A percentile compares a stretch with the other conserved stretches of the same genome.
These are phyloP conservation scores for Drosophila gunungcola DNA, from an alignment of 1,140 invertebrate species.

Conservation along the genomic window DNA sequence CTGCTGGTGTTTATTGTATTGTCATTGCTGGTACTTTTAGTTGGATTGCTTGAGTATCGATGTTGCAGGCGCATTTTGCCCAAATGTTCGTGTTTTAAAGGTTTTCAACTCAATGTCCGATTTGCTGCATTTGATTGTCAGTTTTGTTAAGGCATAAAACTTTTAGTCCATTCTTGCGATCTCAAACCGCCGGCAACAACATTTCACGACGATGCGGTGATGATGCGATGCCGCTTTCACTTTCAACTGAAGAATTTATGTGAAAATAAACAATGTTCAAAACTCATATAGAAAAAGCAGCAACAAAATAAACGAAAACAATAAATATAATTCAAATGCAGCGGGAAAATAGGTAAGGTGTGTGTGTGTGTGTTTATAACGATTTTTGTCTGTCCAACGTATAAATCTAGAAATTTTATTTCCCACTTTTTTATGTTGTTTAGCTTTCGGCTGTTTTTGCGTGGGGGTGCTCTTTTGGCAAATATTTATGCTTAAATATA, in stretches of 20 bases:
- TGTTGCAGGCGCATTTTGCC: constrained; percentile 73
- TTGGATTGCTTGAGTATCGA: constrained; percentile 47
- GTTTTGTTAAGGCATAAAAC: not conserved
- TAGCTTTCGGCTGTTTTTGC: constrained; percentile 22
- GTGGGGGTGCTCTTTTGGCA: constrained; percentile 29
- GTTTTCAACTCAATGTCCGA: constrained; percentile 6
- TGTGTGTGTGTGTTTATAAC: constrained; percentile 11
- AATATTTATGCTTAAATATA: constrained; percentile 59
- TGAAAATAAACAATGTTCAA: constrained; percentile 68
- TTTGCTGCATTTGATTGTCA: constrained; percentile 7
- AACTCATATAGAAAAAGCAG: constrained; percentile 33
- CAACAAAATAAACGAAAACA: constrained; percentile 31
- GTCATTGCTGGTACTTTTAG: constrained; percentile 31
- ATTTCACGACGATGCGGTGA: constrained; percentile 38
- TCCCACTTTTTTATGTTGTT: constrained; percentile 53
- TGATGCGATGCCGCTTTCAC: constrained; percentile 63
- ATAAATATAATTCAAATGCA: constrained; percentile 43
- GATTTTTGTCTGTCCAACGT: constrained; percentile 19
- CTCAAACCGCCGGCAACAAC: constrained; percentile 42
- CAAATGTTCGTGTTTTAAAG: not conserved
- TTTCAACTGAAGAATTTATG: constrained; percentile 74
- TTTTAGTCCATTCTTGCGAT: constrained; percentile 37
- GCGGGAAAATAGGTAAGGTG: not conserved
- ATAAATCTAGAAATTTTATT: constrained; percentile 32
- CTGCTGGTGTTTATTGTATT: constrained; percentile 21